A percentile compares a stretch with the other conserved stretches of the same genome.
Conservation (phyloP, 1,140 invertebrate genomes). For the Ephestia elutella region DNA sequence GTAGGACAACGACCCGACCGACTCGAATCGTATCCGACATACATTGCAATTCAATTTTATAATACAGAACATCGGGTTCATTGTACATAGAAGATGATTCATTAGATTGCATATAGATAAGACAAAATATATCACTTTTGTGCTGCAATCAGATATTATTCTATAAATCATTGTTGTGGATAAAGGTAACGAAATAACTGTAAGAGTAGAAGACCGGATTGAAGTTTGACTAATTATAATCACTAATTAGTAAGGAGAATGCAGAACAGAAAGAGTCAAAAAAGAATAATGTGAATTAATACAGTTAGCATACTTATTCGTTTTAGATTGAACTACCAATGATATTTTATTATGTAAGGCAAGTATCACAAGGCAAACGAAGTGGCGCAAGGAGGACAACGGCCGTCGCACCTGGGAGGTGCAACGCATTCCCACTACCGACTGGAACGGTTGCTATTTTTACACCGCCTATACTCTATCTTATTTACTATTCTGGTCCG, state of each 20-base stretch:
- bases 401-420: conserved; percentile 63
- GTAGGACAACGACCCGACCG: conserved; percentile 62
- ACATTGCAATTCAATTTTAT: conserved; percentile 49
- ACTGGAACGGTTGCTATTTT: conserved; percentile 71
- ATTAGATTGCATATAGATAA: conserved; percentile 44
- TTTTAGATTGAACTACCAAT: neutral
- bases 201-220: no score
- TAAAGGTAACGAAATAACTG: no score
- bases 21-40: conserved; percentile 60
- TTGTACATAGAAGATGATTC: conserved; percentile 52
- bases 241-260: no score
- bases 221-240: no score
- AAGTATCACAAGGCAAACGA: neutral
- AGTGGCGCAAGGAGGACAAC: conserved; percentile 39
- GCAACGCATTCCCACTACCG: conserved; percentile 55
- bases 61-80: conserved; percentile 54
- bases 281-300: neutral
- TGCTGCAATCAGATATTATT: neutral
- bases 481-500: conserved; percentile 73
- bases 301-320: neutral
- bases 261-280: neutral
- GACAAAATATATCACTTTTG: neutral
- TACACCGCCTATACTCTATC: conserved; percentile 64
- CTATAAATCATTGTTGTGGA: neutral
- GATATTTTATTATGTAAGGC: neutral